phyloP scores from a whole-genome alignment of 92 coral and sea anemone genomes.

The Plumapathes pennacea region DNA sequence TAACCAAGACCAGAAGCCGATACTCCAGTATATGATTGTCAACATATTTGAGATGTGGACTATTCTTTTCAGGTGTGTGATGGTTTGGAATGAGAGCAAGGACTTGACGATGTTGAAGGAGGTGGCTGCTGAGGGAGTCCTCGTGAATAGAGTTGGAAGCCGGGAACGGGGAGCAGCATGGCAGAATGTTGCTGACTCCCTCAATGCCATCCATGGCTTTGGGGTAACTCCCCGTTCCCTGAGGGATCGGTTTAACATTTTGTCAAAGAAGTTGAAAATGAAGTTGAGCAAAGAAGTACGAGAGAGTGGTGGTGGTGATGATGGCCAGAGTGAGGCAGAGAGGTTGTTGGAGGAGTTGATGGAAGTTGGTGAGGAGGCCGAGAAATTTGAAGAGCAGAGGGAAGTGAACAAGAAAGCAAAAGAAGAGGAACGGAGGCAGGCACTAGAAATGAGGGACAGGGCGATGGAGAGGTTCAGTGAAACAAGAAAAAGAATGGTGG shows the following conservation, averaged over 20 bases:
- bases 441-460: constrained; percentile 43
- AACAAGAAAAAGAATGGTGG: constrained; percentile 51
- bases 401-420: constrained; percentile 31
- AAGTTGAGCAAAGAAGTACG: constrained; percentile 38
- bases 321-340: constrained; percentile 44
- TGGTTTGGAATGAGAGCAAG: constrained; percentile 57
- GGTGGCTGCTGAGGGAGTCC: constrained; percentile 52
- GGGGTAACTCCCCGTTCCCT: constrained; percentile 43
- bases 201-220: constrained; percentile 25
- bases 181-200: constrained; percentile 46
- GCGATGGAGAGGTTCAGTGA: constrained; percentile 55
- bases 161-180: constrained; percentile 50
- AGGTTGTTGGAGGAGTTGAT: constrained; percentile 50
- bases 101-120: constrained; percentile 43
- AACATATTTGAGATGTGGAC: too few relatives aligned
- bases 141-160: constrained; percentile 27
- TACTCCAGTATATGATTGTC: too few relatives aligned
- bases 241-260: constrained; percentile 42
- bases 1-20: too few relatives aligned
- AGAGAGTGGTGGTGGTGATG: constrained; percentile 62
- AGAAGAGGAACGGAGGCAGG: constrained; percentile 40
- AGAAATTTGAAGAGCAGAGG: constrained; percentile 19
- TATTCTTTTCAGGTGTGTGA: constrained; percentile 1
- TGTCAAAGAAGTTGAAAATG: constrained; percentile 36
- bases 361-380: constrained; percentile 36